Evolutionary conservation across 2,888 invertebrate genomes (phyloP), one percentile per base, ranked within the genome.

Genomic region (Alsophila aescularia): DNA sequence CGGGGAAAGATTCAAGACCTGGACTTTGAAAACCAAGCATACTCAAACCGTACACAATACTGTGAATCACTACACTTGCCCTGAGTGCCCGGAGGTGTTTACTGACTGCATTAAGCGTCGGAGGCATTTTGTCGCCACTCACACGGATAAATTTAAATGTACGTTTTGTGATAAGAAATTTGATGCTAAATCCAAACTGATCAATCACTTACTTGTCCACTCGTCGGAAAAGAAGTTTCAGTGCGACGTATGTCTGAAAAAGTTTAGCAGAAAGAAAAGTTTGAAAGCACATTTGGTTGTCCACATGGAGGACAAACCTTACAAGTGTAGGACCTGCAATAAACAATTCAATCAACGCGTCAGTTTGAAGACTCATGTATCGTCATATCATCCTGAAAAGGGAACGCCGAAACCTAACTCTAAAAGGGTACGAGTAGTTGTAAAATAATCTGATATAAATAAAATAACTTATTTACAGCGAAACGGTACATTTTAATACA

Each of bases 31-130:
- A 45, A 34, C 24, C 8, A 49, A 47, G 16, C 58, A 58, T 27
- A 37, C 37, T 5, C 21, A 50, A 4, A 47, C 64, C 2, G 70
- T 62, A 1, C 79, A 79, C 35, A 66, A 64, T 0, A 49, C 51
- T 15, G 63, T 62, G 29, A 70, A 57, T 32, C 49, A 57, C 1
- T 67, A 71, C 42, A 45, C 52, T 0, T 79, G 79, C 31, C 62
- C 71, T 1, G 73, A 77, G 42, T 79, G 79, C 34, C 53, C 65
- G 0, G 66, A 68, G 5, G 62, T 70, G 8, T 76, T 77, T 24
- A 53, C 52, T 1, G 60, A 58, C n/a, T 63, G 65, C 16, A 54
- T 48, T 9, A 59, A 57, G 40, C 72, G 64, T 21, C 56, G 63
- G 7, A 52, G 52, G 1, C 75, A 75, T 48, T 73, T 71, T 32